Conservation (phyloP, 1,140 invertebrate species). For the Samia ricini region DNA sequence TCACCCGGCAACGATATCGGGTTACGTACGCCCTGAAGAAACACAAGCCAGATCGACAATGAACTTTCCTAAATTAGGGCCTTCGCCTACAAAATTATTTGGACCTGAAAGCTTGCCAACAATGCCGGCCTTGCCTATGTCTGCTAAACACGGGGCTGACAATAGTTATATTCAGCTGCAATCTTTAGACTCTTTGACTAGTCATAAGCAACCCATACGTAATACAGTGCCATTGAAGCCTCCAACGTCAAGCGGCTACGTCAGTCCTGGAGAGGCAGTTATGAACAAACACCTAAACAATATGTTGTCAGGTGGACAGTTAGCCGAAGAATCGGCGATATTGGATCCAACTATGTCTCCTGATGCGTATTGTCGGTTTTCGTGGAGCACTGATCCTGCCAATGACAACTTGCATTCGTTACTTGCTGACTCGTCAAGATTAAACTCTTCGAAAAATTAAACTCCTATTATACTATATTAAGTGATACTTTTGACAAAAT, state of each 20-base stretch:
- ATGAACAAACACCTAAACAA: slow-evolving; percentile 68
- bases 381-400: slow-evolving; percentile 67
- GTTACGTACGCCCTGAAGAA: slow-evolving; percentile 58
- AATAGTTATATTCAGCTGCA: slow-evolving; percentile 68
- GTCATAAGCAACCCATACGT: slow-evolving; percentile 51
- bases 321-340: slow-evolving; percentile 58
- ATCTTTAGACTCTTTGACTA: slow-evolving; percentile 59
- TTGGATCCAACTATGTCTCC: slow-evolving; percentile 65
- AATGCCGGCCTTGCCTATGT: slow-evolving; percentile 60
- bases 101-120: slow-evolving; percentile 68
- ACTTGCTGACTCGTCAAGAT: slow-evolving; percentile 51
- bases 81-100: slow-evolving; percentile 43
- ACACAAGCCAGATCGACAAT: slow-evolving; percentile 42
- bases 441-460: slow-evolving; percentile 59
- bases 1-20: slow-evolving; percentile 43
- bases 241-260: slow-evolving; percentile 50
- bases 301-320: slow-evolving; percentile 47
- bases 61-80: slow-evolving; percentile 46
- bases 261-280: slow-evolving; percentile 58
- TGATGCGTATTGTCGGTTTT: slow-evolving; percentile 72
- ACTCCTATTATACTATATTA: slow-evolving; percentile 28
- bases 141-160: slow-evolving; percentile 50
- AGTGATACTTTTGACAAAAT: slow-evolving; percentile 52
- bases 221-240: slow-evolving; percentile 53
- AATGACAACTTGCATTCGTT: slow-evolving; percentile 68